Evolutionary conservation across 2,888 invertebrate genomes (phyloP).

Genomic region (Heteromurus nitidus): DNA sequence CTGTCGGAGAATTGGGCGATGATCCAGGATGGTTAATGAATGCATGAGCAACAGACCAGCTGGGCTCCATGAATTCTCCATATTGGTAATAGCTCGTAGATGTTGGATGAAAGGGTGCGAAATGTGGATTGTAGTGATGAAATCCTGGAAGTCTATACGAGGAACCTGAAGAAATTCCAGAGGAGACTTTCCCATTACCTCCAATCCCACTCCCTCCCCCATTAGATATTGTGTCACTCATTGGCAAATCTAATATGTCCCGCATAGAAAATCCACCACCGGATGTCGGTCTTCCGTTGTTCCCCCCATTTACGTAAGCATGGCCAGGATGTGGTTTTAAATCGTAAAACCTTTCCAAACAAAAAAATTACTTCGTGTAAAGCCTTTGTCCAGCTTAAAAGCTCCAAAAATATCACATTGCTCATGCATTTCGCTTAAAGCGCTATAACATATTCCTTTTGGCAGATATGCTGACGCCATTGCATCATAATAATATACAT

Average conservation of each 20-base stretch:
- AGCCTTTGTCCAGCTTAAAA: too few species aligned
- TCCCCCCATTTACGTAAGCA: conserved; percentile 2
- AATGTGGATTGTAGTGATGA: conserved; percentile 58
- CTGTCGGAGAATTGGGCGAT: conserved; percentile 40
- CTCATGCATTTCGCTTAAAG: too few species aligned
- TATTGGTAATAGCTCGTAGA: conserved; percentile 56
- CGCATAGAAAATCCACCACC: conserved; percentile 70
- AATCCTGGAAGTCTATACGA: conserved; percentile 60
- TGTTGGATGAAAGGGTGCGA: conserved; percentile 56
- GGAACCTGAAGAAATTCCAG: conserved; percentile 25
- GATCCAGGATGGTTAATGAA: conserved; percentile 62
- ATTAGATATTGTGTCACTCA: conserved; percentile 26
- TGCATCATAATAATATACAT: too few species aligned
- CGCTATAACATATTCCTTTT: too few species aligned
- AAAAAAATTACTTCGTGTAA: too few species aligned
- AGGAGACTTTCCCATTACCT: conserved; percentile 47
- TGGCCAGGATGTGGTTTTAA: conserved; percentile 53
- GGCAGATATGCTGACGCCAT: too few species aligned
- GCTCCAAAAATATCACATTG: neutral
- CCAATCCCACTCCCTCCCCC: conserved; percentile 11
- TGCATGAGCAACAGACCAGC: conserved; percentile 62
- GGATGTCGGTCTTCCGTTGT: conserved; percentile 59
- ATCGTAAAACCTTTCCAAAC: conserved; percentile 56
- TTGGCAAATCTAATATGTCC: conserved; percentile 71
- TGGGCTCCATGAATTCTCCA: conserved; percentile 60